Percentiles rank a stretch among this genome's conserved stretches.
Conservation (phyloP, 2,797 vertebrate species). For the Schizopygopsis pylzovi region DNA sequence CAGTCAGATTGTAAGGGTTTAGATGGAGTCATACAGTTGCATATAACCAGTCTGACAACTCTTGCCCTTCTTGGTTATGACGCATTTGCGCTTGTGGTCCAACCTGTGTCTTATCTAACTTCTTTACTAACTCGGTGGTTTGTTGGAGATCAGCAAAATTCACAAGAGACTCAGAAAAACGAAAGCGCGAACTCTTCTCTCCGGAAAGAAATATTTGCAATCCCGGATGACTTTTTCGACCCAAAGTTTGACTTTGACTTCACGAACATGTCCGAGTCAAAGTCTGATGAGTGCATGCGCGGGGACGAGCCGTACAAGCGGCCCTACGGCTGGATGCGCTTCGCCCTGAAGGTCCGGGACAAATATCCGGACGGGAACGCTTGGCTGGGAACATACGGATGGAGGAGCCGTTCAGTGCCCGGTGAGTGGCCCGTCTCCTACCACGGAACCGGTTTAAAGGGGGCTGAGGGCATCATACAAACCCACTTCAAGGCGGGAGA, state of each 20-base stretch:
- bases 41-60: background rate
- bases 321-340: conserved; percentile 72
- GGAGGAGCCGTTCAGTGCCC: conserved; percentile 18
- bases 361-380: conserved; percentile 48
- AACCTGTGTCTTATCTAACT: background rate
- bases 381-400: conserved; percentile 35
- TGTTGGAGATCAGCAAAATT: background rate
- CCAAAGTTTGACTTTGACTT: conserved; percentile 54
- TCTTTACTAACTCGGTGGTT: background rate
- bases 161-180: background rate
- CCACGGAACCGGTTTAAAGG: conserved; percentile 36
- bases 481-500: conserved; percentile 1
- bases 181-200: background rate
- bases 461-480: conserved; percentile 4
- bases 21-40: background rate
- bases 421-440: conserved; percentile 56
- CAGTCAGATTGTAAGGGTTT: background rate
- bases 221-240: conserved; percentile 68
- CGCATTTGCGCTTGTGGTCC: background rate
- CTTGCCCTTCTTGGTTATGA: background rate
- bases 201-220: background rate
- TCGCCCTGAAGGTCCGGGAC: conserved; percentile 61
- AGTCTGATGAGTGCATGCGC: conserved; percentile 47
- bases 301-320: conserved; percentile 69
- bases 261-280: background rate